A percentile compares a stretch with the other conserved stretches of the same genome.
phyloP scores from a whole-genome alignment of 2,888 invertebrate genomes.

The Sesia bembeciformis region DNA sequence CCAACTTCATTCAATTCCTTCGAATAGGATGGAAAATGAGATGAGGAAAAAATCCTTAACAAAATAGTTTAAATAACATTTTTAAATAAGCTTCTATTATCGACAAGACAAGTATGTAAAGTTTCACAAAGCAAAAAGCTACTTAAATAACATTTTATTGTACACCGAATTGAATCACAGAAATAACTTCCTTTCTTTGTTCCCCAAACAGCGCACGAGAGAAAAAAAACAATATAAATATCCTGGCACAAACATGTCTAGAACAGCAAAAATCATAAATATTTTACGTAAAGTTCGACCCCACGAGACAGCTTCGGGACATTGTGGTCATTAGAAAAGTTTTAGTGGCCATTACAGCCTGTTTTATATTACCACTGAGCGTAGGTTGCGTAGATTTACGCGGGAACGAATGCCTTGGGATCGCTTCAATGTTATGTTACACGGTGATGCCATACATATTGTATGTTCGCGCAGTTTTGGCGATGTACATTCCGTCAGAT shows the following conservation, averaged over 20 bases:
- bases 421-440: constrained; percentile 8
- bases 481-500: too few relatives aligned
- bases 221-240: not conserved
- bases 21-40: too few relatives aligned
- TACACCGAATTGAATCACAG: not conserved
- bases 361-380: constrained; percentile 47
- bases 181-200: not conserved
- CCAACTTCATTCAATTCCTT: too few relatives aligned
- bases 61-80: too few relatives aligned
- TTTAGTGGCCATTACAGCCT: constrained; percentile 56
- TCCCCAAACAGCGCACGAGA: not conserved
- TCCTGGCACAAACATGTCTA: not conserved
- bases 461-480: not conserved
- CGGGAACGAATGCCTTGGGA: constrained; percentile 18
- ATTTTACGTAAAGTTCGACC: constrained; percentile 41
- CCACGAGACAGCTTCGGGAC: constrained; percentile 58
- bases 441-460: not conserved
- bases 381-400: constrained; percentile 32
- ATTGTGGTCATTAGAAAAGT: constrained; percentile 58
- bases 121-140: too few relatives aligned
- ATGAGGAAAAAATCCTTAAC: too few relatives aligned
- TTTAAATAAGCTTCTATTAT: too few relatives aligned
- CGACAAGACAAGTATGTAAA: too few relatives aligned
- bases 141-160: too few relatives aligned
- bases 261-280: constrained; percentile 41